Percentiles rank a stretch among this genome's conserved stretches.
Conservation (phyloP, 1,140 invertebrate genomes). For the Drosophila lini region DNA sequence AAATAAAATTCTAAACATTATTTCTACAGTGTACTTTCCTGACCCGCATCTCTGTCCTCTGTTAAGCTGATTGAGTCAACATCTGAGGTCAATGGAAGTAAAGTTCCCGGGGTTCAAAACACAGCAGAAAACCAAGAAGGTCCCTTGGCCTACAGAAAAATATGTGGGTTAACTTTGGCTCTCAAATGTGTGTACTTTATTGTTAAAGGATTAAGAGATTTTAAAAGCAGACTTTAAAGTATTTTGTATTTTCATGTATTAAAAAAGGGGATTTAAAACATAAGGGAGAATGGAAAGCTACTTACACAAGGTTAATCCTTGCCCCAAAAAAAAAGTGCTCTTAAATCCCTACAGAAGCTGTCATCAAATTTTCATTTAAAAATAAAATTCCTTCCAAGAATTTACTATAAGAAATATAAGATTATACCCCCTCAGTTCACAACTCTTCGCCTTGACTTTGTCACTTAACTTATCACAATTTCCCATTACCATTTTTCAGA, state of each 20-base stretch:
- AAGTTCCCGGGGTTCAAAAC: slow-evolving; percentile 5
- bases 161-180: slow-evolving; percentile 47
- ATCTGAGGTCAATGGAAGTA: slow-evolving; percentile 22
- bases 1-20: not conserved
- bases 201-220: slow-evolving; percentile 43
- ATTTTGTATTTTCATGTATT: slow-evolving; percentile 18
- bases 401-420: not conserved
- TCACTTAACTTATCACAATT: slow-evolving; percentile 27
- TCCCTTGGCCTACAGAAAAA: slow-evolving; percentile 28
- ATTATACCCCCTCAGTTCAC: not conserved
- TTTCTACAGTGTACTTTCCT: not conserved
- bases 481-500: slow-evolving; percentile 20
- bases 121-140: not conserved
- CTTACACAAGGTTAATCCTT: slow-evolving; percentile 11
- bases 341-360: slow-evolving; percentile 5
- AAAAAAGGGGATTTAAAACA: slow-evolving; percentile 12
- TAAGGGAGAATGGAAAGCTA: not conserved
- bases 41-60: slow-evolving; percentile 31
- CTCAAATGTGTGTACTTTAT: slow-evolving; percentile 10
- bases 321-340: not conserved
- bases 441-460: slow-evolving; percentile 30
- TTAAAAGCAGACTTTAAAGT: slow-evolving; percentile 8
- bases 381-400: not conserved
- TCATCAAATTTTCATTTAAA: slow-evolving; percentile 28
- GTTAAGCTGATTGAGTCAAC: slow-evolving; percentile 45